A percentile compares a stretch with the other conserved stretches of the same genome.
These are phyloP conservation scores for Diplodus sargus DNA, from an alignment of 2,797 vertebrate genomes.

Conservation along the genomic window DNA sequence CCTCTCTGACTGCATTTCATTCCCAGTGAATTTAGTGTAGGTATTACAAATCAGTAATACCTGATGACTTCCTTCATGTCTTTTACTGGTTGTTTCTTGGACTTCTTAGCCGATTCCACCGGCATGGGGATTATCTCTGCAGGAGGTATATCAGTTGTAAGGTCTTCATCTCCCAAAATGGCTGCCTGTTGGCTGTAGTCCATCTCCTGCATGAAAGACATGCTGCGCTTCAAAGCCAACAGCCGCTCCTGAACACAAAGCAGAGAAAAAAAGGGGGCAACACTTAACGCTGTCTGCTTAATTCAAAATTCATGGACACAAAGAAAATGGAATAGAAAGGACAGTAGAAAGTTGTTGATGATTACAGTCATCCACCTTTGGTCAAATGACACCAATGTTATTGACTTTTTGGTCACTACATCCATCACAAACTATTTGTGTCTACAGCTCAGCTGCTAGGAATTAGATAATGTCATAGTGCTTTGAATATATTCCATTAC, in stretches of 20 bases:
- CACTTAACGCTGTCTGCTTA: constrained; percentile 80
- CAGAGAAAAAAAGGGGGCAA: constrained; percentile 81
- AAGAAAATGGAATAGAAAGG: constrained; percentile 52
- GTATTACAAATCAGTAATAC: constrained; percentile 74
- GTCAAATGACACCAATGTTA: neutral
- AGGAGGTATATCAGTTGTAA: constrained; percentile 88
- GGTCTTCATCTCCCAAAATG: constrained; percentile 95
- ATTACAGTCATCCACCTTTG: neutral
- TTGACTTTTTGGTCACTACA: neutral
- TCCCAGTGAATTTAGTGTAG: neutral
- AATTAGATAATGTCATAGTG: neutral
- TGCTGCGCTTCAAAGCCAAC: constrained; percentile 98
- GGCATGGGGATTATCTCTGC: constrained; percentile 91
- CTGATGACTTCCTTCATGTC: constrained; percentile 95
- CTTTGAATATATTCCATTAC: constrained; percentile 27
- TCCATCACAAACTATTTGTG: neutral
- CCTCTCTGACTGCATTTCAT: neutral
- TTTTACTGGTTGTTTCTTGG: constrained; percentile 94
- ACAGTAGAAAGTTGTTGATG: constrained; percentile 61
- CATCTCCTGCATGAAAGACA: constrained; percentile 99
- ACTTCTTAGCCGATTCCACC: constrained; percentile 94
- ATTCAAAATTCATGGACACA: constrained; percentile 41
- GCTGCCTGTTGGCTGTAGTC: constrained; percentile 99
- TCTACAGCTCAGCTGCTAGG: neutral
- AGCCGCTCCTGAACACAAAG: constrained; percentile 95